Evolutionary conservation across 2,113 vertebrate species (phyloP), one percentile per base, ranked within the genome.

Genomic region (Sardina pilchardus): DNA sequence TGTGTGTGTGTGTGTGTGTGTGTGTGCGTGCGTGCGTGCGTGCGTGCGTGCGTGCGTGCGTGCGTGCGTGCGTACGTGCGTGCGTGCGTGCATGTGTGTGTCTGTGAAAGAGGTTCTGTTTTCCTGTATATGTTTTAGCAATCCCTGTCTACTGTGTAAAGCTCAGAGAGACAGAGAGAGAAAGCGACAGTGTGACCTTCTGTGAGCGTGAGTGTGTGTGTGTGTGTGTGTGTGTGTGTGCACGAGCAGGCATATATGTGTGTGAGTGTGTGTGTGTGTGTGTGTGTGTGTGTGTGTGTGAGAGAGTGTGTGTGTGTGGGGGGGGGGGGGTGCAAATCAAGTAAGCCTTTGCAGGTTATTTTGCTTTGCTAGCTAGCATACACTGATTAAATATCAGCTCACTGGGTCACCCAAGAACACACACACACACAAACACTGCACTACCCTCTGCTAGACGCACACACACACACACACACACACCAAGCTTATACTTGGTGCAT

Each of bases 341-440:
- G 50, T 53, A 53, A 53, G 50, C 59, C n/a, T 6, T 30, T 26
- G 12, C 59, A 67, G 59, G 59, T 67, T 67, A 26, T 30, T 30
- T 30, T 67, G 4, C n/a, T 30, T 67, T 30, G 59, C 24, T 67
- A 30, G 59, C 59, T 30, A 67, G 59, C n/a, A 71, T 34, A 10
- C 63, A 30, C 10, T 71, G 63, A 71, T 30, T 71, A 30, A 30
- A 71, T 71, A 71, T n/a, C 63, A 30, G 63, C 63, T 71, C 63
- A 14, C n/a, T 30, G 63, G 63, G 12, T 71, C 59, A 71, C 30
- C 8, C 24, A 7, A 14, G 63, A 71, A 71, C n/a, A 71, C n/a
- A 71, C 63, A 71, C n/a, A 71, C n/a, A 71, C 63, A 71, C 63
- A 26, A 30, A 71, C 63, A 67, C 59, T 53, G 50, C 56, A 63